phyloP scores from a whole-genome alignment of 1,140 invertebrate genomes.

The Leptopilina boulardi region DNA sequence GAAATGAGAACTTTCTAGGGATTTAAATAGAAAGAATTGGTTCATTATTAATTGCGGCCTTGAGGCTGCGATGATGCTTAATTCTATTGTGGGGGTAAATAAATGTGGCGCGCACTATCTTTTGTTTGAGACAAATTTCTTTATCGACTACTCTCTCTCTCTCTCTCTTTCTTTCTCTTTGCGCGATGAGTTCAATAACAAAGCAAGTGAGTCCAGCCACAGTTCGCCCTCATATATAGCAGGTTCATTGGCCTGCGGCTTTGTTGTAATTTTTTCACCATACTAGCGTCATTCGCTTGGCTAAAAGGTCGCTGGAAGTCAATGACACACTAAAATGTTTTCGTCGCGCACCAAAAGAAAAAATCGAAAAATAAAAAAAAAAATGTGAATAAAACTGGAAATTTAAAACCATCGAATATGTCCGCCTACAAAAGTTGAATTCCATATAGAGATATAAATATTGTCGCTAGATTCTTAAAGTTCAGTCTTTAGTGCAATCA shows the following conservation, averaged over 20 bases:
- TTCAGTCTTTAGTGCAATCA: too few relatives aligned
- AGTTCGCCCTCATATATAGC: background rate
- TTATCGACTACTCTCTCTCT: conserved; percentile 11
- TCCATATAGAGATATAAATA: too few relatives aligned
- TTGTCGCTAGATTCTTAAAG: too few relatives aligned
- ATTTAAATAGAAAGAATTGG: too few relatives aligned
- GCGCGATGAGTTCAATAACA: conserved; percentile 18
- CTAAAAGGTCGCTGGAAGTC: conserved; percentile 1
- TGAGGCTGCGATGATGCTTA: background rate
- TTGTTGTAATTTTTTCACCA: conserved; percentile 29
- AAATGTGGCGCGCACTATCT: conserved; percentile 8
- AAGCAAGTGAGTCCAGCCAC: conserved; percentile 20
- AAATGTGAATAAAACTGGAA: background rate
- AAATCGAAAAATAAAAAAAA: background rate
- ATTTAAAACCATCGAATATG: conserved; percentile 6
- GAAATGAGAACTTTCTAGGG: too few relatives aligned
- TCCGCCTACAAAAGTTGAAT: background rate
- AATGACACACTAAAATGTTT: conserved; percentile 13
- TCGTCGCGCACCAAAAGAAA: background rate
- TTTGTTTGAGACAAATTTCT: conserved; percentile 28
- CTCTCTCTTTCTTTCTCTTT: conserved; percentile 5
- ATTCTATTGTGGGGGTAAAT: background rate
- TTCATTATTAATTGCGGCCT: background rate
- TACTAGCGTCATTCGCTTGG: conserved; percentile 1
- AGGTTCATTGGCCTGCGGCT: conserved; percentile 26